Conservation (phyloP, 2,113 vertebrate species). For the Sinocyclocheilus grahami region DNA sequence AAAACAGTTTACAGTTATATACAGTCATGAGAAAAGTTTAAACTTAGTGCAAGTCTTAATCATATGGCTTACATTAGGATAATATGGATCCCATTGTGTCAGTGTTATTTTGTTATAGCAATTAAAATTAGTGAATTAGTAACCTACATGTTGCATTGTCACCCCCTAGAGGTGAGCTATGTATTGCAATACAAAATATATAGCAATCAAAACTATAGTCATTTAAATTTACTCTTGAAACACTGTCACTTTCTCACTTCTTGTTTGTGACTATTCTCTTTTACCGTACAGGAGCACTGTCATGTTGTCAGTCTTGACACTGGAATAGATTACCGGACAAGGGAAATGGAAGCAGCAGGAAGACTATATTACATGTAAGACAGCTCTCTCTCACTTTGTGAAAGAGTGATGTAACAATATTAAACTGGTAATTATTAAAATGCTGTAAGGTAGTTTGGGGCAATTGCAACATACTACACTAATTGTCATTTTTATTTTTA, state of each 20-base stretch:
- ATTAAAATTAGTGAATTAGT: neutral
- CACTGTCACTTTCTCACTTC: neutral
- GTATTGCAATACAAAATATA: neutral
- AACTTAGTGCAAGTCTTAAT: neutral
- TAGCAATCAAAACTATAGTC: neutral
- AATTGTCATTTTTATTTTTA: too few relatives aligned
- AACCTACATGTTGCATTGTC: conserved; percentile 10
- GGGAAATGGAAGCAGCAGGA: conserved; percentile 75
- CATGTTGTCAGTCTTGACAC: conserved; percentile 81
- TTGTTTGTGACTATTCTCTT: neutral
- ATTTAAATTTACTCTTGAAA: neutral
- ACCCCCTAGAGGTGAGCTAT: conserved; percentile 26
- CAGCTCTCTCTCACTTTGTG: neutral
- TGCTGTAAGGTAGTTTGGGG: neutral
- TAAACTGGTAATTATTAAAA: neutral
- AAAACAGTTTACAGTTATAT: neutral
- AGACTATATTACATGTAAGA: conserved; percentile 91
- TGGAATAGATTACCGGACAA: conserved; percentile 89
- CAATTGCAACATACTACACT: too few relatives aligned
- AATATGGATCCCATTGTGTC: neutral
- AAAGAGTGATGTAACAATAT: neutral
- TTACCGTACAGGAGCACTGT: conserved; percentile 81
- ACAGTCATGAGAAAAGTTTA: neutral
- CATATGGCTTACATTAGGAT: neutral
- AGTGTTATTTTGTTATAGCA: neutral